Percentiles rank a stretch among this genome's conserved stretches.
These are phyloP conservation scores for Pomatostomus ruficeps DNA, from an alignment of 2,113 vertebrate species.

Conservation along the genomic window DNA sequence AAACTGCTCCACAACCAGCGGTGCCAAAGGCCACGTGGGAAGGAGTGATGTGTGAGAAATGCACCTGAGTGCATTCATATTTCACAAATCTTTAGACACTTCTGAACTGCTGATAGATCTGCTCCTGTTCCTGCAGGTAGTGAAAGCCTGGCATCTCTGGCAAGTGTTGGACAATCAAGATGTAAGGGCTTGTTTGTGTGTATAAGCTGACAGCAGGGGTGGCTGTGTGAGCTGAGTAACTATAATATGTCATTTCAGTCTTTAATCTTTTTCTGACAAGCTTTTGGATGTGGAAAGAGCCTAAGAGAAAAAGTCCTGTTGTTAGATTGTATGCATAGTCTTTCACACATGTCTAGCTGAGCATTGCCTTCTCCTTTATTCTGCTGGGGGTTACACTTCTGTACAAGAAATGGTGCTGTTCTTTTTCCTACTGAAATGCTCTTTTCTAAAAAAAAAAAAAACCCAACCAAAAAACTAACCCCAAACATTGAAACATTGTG, in stretches of 20 bases:
- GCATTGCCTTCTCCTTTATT: background rate
- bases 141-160: background rate
- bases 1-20: background rate
- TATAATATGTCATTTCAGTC: background rate
- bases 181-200: background rate
- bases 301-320: background rate
- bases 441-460: background rate
- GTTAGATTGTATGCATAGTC: background rate
- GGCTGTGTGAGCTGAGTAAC: background rate
- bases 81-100: background rate
- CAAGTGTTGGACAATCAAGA: background rate
- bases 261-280: background rate
- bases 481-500: background rate
- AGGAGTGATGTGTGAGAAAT: background rate
- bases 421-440: background rate
- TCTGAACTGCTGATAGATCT: background rate
- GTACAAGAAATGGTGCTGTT: background rate
- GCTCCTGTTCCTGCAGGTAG: background rate
- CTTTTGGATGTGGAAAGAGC: background rate
- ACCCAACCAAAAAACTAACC: background rate
- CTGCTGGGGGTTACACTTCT: background rate
- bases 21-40: background rate
- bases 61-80: background rate
- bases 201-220: background rate
- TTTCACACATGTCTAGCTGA: background rate